These are phyloP conservation scores for Poecilobothrus nobilitatus DNA, from an alignment of 2,888 invertebrate genomes.

Conservation along the genomic window DNA sequence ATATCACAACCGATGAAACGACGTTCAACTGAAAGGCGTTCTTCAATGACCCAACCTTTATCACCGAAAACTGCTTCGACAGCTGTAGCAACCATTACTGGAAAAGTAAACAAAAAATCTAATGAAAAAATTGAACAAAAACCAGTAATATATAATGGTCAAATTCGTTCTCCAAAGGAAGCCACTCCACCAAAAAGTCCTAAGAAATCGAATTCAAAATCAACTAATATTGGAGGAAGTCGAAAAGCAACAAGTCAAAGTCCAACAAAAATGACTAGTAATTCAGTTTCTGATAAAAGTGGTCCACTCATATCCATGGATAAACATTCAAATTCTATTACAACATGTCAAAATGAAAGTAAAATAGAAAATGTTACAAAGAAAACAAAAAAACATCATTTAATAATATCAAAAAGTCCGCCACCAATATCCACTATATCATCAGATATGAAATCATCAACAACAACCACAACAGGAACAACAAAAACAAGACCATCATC, in stretches of 20 bases:
- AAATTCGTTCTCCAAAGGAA: not conserved
- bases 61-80: constrained; percentile 15
- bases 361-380: not conserved
- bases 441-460: too few relatives aligned
- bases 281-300: not conserved
- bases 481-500: not conserved
- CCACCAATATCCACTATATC: not conserved
- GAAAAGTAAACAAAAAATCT: constrained; percentile 11
- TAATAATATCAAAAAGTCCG: not conserved
- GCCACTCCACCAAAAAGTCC: not conserved
- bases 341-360: not conserved
- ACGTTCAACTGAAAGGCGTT: constrained; percentile 12
- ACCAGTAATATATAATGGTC: constrained; percentile 10
- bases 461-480: not conserved
- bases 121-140: constrained; percentile 18
- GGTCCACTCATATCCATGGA: not conserved
- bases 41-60: constrained; percentile 11
- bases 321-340: not conserved
- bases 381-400: not conserved
- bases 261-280: not conserved
- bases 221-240: not conserved
- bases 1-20: constrained; percentile 14
- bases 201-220: not conserved
- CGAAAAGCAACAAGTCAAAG: not conserved
- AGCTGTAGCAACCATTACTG: not conserved